Evolutionary conservation across 2,113 vertebrate species (phyloP).

Genomic region (Ictidomys tridecemlineatus): DNA sequence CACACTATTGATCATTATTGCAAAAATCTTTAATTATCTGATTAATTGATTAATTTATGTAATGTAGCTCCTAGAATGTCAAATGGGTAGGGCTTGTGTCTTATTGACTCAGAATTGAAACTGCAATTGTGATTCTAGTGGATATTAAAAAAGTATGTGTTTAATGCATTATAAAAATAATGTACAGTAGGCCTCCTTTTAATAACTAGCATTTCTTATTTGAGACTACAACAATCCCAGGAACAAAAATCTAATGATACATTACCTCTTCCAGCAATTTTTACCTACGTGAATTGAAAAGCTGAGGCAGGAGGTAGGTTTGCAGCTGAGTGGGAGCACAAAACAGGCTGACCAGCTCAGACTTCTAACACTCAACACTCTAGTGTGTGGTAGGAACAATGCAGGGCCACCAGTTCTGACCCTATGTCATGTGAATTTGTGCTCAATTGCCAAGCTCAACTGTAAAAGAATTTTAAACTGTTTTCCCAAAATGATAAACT

Average conservation of each 20-base stretch:
- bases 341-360: neutral
- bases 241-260: no score
- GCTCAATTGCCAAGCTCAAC: neutral
- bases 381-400: neutral
- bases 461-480: neutral
- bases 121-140: neutral
- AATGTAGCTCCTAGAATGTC: neutral
- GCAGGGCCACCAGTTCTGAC: neutral
- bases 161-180: neutral
- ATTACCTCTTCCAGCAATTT: neutral
- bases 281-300: neutral
- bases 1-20: neutral
- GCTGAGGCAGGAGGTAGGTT: neutral
- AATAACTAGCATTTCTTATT: no score
- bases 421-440: no score
- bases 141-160: neutral
- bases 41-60: neutral
- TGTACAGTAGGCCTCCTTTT: neutral
- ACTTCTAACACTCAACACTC: no score
- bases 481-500: neutral
- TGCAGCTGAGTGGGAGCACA: neutral
- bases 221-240: neutral
- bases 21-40: neutral
- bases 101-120: neutral
- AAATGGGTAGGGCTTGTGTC: no score